Conservation (phyloP, 2,888 invertebrate genomes). For the Plebejus argus region DNA sequence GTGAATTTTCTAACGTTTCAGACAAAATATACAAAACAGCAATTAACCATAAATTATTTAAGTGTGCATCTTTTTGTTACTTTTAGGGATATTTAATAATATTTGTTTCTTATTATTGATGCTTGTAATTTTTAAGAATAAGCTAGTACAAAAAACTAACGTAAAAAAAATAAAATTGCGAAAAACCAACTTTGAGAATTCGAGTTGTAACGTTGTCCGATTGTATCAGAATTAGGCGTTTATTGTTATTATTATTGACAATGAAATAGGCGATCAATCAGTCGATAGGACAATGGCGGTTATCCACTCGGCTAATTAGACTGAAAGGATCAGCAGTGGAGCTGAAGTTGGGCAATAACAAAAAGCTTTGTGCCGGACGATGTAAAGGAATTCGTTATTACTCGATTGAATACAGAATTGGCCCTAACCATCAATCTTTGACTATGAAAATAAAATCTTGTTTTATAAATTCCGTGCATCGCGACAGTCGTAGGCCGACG, state of each 20-base stretch:
- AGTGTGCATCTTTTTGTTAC: too few relatives aligned
- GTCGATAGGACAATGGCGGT: background rate
- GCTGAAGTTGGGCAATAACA: background rate
- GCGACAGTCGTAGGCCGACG: too few relatives aligned
- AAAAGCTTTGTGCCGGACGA: background rate
- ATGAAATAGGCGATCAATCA: background rate
- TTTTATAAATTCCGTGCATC: too few relatives aligned
- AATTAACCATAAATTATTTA: too few relatives aligned
- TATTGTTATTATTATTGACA: slow-evolving; percentile 6
- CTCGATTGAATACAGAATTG: background rate
- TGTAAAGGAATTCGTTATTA: slow-evolving; percentile 17
- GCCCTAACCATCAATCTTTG: background rate
- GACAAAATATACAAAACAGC: too few relatives aligned
- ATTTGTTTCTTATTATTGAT: too few relatives aligned
- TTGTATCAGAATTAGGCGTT: background rate
- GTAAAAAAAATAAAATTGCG: background rate
- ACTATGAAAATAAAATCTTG: background rate
- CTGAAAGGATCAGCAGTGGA: background rate
- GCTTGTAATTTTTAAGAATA: too few relatives aligned
- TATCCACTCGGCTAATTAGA: background rate
- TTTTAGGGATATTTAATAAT: too few relatives aligned
- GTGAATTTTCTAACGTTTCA: too few relatives aligned
- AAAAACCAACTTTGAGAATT: background rate
- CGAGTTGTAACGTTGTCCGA: background rate
- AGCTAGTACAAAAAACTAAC: too few relatives aligned